Evolutionary conservation across 2,888 invertebrate species (phyloP).

Genomic region (Uloborus plumipes): DNA sequence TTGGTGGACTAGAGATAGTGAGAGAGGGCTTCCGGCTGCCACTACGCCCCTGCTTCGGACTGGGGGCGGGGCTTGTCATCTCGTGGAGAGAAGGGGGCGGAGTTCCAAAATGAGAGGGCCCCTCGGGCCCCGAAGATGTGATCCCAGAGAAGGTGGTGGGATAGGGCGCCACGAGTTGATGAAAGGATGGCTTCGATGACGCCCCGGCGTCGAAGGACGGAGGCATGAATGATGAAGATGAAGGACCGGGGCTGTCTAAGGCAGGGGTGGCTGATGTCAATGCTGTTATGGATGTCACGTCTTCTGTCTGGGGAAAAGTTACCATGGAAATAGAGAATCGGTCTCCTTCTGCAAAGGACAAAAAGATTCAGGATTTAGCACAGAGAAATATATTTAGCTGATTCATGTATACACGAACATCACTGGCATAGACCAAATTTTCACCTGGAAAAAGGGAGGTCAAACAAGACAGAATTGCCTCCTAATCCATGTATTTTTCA

Average conservation of each 20-base stretch:
- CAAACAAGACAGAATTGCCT: too few relatives aligned
- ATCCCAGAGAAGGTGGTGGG: constrained; percentile 36
- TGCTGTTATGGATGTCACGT: constrained; percentile 40
- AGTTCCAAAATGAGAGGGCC: constrained; percentile 8
- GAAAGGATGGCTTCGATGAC: constrained; percentile 34
- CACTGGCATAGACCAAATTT: not conserved
- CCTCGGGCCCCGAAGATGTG: constrained; percentile 20
- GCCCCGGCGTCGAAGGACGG: constrained; percentile 39
- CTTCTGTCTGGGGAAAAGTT: constrained; percentile 55
- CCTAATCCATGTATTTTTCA: too few relatives aligned
- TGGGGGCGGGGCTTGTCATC: constrained; percentile 46
- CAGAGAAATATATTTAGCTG: not conserved
- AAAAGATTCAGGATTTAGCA: not conserved
- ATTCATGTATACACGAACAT: not conserved
- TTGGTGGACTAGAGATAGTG: constrained; percentile 52
- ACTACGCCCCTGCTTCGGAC: constrained; percentile 32
- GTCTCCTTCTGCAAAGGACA: constrained; percentile 41
- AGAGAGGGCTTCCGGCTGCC: constrained; percentile 58
- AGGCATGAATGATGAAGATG: constrained; percentile 48
- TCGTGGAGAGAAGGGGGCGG: constrained; percentile 46
- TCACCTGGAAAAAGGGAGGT: too few relatives aligned
- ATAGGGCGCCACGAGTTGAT: constrained; percentile 37
- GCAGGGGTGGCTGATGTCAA: constrained; percentile 43
- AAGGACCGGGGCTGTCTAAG: constrained; percentile 55
- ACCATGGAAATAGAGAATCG: constrained; percentile 57